Base-by-base conservation (phyloP, 2,113 vertebrate species). In the Potamarius usumacintae region DNA sequence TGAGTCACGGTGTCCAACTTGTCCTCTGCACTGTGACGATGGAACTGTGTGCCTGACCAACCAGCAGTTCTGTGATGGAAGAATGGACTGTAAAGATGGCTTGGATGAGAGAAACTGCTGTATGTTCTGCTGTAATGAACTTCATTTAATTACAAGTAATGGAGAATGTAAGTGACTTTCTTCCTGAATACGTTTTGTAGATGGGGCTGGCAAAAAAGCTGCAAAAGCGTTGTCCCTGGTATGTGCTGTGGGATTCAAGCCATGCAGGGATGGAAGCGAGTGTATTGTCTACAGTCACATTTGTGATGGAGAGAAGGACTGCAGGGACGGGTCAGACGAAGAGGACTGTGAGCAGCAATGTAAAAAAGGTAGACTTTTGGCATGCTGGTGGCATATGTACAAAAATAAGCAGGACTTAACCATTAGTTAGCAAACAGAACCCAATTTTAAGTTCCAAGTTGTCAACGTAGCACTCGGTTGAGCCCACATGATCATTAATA, bases 281-380 rank as follows among this genome's bases (percentile, higher is more conserved):
- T 97, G 97, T 0, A 88, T 98, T 0, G 91, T 95, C 77, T 92
- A 88, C 58, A 94, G 93, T 53, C 95, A 95, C 0, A 0, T 96
- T 72, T 97, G 97, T 79, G 95, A 97, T 62, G 96, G 96, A 25
- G 94, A 96, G 52, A 88, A 9, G 2, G 96, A 97, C 93, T 97
- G 97, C 58, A 55, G 8, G 0, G 97, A 97, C 62, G 96, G 96
- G 55, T 97, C 96, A 0, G 96, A 98, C 87, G 96, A 97, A 42
- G 9, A 18, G 0, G 30, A 25, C 83, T 90, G 89, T 85, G 69
- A 83, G 67, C 67, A 91, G 79, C 95, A 94, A 5, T 92, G 89
- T 74, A 89, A 80, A 18, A 91, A 91, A 94, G 95, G 95, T 96
- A 91, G n/a, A 63, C 34, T 6, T 8, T 3, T 34, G 2, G 15